Base-by-base conservation (phyloP, 2,888 invertebrate genomes). In the Drosophila testacea region DNA sequence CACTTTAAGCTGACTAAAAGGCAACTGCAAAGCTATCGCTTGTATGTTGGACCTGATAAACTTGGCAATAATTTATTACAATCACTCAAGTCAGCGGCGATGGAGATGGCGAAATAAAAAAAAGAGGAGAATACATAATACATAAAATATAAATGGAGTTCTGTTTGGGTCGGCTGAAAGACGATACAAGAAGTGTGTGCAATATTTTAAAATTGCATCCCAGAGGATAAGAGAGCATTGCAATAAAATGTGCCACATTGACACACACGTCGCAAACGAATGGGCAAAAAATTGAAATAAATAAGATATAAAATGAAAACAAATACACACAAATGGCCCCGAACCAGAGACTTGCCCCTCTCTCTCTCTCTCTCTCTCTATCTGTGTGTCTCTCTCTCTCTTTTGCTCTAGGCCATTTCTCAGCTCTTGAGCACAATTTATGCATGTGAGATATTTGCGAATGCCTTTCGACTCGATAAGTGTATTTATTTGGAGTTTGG, bases 201-300 rank as follows among this genome's bases (percentile, higher is more conserved):
- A 79, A 84, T 88, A 77, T 79, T 88, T 88, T 85, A 77, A 79
- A 83, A 88, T 83, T 86, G 88, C 86, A 79, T 79, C 86, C 80
- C 83, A 73, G 48, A 55, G 86, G 83, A 77, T 75, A 76, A 44
- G 57, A 70, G 69, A 68, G 68, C 61, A 70, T 54, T 74, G 79
- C 82, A 79, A 87, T 78, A 84, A 84, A 83, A 83, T 79, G 84
- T 81, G 79, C 74, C 74, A 74, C 77, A 65, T 74, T 60, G 75
- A 75, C 66, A 65, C 73, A 71, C 72, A 73, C 79, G 75, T 73
- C 70, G 73, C 80, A 77, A 80, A 78, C 73, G 75, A 75, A 80
- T 83, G 83, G 65, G 70, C 69, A 85, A 83, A 83, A 83, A 83
- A 87, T 87, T 84, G 85, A 83, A 87, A 83, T 83, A 87, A 83